Conservation (phyloP, 2,888 invertebrate genomes). For the Amphiduros pacificus region DNA sequence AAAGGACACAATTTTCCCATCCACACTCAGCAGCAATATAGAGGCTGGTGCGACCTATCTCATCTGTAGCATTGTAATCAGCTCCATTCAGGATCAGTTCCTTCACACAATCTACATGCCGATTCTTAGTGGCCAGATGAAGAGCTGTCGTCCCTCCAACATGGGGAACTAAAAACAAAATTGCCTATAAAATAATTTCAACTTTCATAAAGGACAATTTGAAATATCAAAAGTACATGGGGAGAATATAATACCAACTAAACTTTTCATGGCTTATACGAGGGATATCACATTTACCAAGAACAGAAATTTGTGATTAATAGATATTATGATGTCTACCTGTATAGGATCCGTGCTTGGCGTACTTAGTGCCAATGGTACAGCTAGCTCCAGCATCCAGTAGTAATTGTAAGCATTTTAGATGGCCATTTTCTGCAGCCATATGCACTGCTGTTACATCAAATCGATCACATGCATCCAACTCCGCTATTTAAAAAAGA, state of each 20-base stretch:
- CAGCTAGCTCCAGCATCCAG: constrained; percentile 50
- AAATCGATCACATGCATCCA: constrained; percentile 51
- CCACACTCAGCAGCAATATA: constrained; percentile 50
- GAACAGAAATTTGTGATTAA: no score
- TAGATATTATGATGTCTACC: constrained; percentile 30
- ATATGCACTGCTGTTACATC: constrained; percentile 55
- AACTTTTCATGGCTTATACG: no score
- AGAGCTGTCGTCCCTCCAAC: constrained; percentile 54
- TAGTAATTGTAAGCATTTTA: constrained; percentile 42
- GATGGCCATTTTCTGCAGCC: constrained; percentile 52
- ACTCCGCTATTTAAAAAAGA: constrained; percentile 45
- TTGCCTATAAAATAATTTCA: no score
- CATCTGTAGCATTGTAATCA: constrained; percentile 56
- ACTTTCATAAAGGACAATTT: no score
- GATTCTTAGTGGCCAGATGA: constrained; percentile 49
- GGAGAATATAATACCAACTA: no score
- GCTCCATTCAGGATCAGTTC: constrained; percentile 55
- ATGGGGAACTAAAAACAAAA: constrained; percentile 42
- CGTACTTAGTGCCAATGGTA: constrained; percentile 49
- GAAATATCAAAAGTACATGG: no score
- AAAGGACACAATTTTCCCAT: constrained; percentile 43
- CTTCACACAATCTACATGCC: constrained; percentile 48
- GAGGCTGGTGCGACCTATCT: constrained; percentile 45
- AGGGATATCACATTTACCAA: not conserved
- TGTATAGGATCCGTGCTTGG: constrained; percentile 52